phyloP scores from a whole-genome alignment of 2,888 invertebrate species.

The Exocentrus adspersus region DNA sequence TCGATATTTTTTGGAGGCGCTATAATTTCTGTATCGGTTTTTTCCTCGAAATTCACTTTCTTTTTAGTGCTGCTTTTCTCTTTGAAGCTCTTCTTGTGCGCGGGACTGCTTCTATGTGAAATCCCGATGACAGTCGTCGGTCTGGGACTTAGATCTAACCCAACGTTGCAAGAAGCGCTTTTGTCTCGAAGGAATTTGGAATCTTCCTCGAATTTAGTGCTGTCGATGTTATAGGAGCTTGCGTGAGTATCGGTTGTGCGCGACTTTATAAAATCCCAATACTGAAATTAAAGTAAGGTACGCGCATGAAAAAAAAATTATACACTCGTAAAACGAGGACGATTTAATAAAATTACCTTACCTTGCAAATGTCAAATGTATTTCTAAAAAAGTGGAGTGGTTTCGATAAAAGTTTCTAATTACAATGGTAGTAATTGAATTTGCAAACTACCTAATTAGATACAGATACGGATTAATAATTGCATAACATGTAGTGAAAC shows the following conservation, averaged over 20 bases:
- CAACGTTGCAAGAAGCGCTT: slow-evolving; percentile 81
- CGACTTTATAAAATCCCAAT: slow-evolving; percentile 77
- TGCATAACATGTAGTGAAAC: too few species aligned
- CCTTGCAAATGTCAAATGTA: too few species aligned
- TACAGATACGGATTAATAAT: too few species aligned
- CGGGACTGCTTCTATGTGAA: slow-evolving; percentile 44
- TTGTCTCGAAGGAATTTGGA: slow-evolving; percentile 76
- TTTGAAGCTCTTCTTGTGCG: slow-evolving; percentile 57
- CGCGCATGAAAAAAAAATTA: too few species aligned
- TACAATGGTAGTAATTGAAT: too few species aligned
- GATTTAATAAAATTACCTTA: too few species aligned
- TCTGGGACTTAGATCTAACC: slow-evolving; percentile 74
- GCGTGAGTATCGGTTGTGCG: slow-evolving; percentile 64
- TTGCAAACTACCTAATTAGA: too few species aligned
- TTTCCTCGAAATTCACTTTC: slow-evolving; percentile 59
- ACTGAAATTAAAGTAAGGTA: slow-evolving; percentile 62
- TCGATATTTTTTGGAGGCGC: slow-evolving; percentile 14
- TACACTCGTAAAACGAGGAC: too few species aligned
- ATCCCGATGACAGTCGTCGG: slow-evolving; percentile 70
- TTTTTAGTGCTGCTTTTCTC: slow-evolving; percentile 53
- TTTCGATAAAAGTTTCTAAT: too few species aligned
- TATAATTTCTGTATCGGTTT: slow-evolving; percentile 32
- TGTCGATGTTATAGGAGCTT: slow-evolving; percentile 61
- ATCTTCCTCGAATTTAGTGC: slow-evolving; percentile 62
- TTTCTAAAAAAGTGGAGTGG: too few species aligned